Evolutionary conservation across 2,888 invertebrate species (phyloP), one percentile per base, ranked within the genome.

Genomic region (Drosophila melanocephala): DNA sequence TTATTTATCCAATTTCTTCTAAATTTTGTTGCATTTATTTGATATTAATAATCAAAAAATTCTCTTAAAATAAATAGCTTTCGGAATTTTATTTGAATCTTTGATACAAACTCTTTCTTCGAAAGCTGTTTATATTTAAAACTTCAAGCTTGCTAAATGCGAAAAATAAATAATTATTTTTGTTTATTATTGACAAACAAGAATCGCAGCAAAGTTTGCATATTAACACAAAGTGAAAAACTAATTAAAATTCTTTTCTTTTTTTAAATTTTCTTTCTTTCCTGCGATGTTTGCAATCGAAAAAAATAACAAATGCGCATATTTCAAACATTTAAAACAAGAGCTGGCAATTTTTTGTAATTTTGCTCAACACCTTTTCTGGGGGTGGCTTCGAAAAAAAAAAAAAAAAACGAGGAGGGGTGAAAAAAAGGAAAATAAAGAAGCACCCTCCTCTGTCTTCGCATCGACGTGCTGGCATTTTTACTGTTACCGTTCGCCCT

Each of bases 401-500:
- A 35, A 19, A n/a, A 35, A 0, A 26, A 19, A 7, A 53, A 58
- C 16, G 16, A 42, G 56, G 14, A n/a, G 30, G 30, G 39, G 16
- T 28, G n/a, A 51, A 42, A 58, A 69, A 32, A 44, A 65, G 47
- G 52, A 72, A 66, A 52, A 60, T 51, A 63, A 72, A 52, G 59
- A 64, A 65, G 35, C 52, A 68, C 77, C 74, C 77, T 66, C 35
- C 78, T 51, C 32, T 35, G 58, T 55, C 58, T 60, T 56, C 7
- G 14, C 66, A 39, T 66, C 75, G 81, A 87, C 89, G 89, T 88
- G 85, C 64, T 81, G 86, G 84, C 79, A 86, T 89, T 87, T 86
- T 53, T 39, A 57, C 74, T 55, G 44, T 59, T 63, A 56, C 52
- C 65, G 52, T 66, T 60, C 55, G 71, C 66, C 85, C 83, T 57